Conservation (phyloP, 2,113 vertebrate genomes). For the Nesogale talazaci region DNA sequence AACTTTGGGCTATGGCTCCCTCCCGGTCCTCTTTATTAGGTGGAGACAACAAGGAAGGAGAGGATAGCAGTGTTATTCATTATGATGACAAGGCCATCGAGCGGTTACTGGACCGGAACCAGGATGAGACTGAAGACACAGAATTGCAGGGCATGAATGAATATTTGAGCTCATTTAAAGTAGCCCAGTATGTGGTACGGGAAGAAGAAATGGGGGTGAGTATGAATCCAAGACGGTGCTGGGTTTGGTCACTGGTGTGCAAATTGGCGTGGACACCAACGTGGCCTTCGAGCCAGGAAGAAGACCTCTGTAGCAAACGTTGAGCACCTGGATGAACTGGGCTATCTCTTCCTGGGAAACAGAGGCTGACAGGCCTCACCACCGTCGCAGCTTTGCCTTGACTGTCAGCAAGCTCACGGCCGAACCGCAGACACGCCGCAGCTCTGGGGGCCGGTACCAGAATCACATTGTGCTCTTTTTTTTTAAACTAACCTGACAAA, state of each 20-base stretch:
- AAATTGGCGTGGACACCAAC: slow-evolving; percentile 23
- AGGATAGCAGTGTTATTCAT: slow-evolving; percentile 98
- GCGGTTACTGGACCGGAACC: slow-evolving; percentile 95
- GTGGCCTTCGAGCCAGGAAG: slow-evolving; percentile 33
- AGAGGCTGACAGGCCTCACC: neutral
- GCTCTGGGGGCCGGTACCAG: neutral
- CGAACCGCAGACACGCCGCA: neutral
- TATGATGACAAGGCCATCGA: slow-evolving; percentile 98
- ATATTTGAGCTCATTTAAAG: slow-evolving; percentile 98
- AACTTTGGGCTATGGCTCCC: slow-evolving; percentile 4
- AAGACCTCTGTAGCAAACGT: neutral
- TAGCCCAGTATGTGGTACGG: slow-evolving; percentile 98
- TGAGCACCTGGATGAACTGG: neutral
- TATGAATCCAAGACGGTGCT: slow-evolving; percentile 56
- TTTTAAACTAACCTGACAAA: slow-evolving; percentile 7
- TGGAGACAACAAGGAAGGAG: slow-evolving; percentile 96
- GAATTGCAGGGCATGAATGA: slow-evolving; percentile 99
- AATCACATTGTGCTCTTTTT: slow-evolving; percentile 9
- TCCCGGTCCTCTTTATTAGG: slow-evolving; percentile 66
- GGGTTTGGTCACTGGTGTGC: neutral
- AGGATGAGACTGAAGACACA: slow-evolving; percentile 96
- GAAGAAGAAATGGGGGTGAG: slow-evolving; percentile 98
- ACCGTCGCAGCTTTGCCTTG: neutral
- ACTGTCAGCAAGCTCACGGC: neutral
- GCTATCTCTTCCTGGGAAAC: neutral